Conservation (phyloP, 2,797 vertebrate genomes). For the Enteromius argenteus region DNA sequence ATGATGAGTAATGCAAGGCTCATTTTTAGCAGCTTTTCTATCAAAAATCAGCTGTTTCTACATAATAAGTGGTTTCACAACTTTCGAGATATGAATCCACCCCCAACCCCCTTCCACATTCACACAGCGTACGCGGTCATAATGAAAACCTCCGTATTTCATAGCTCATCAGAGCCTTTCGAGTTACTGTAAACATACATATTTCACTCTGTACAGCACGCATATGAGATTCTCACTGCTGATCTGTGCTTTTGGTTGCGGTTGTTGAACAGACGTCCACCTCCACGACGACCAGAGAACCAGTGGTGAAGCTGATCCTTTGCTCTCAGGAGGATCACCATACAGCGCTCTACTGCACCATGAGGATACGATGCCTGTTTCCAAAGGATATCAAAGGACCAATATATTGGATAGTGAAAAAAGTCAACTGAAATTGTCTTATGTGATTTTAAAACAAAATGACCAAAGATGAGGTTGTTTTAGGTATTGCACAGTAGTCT, state of each 20-base stretch:
- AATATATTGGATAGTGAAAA: not conserved
- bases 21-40: not conserved
- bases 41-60: not conserved
- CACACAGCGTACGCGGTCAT: not conserved
- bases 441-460: not conserved
- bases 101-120: not conserved
- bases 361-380: not conserved
- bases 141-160: not conserved
- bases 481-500: not conserved
- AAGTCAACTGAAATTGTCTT: not conserved
- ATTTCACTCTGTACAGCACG: not conserved
- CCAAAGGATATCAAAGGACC: not conserved
- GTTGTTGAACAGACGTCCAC: constrained; percentile 83
- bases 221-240: constrained; percentile 9
- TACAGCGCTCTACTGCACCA: constrained; percentile 23
- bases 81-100: not conserved
- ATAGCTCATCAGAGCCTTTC: not conserved
- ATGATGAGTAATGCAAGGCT: not conserved
- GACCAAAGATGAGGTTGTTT: not conserved
- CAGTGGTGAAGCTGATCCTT: constrained; percentile 72
- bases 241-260: constrained; percentile 64
- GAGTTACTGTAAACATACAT: constrained; percentile 12
- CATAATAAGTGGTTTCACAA: not conserved
- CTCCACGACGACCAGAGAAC: constrained; percentile 73
- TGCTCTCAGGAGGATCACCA: constrained; percentile 4